A percentile compares a stretch with the other conserved stretches of the same genome.
Evolutionary conservation across 2,888 invertebrate genomes (phyloP).

Genomic region (Drosophila nr. fundita): DNA sequence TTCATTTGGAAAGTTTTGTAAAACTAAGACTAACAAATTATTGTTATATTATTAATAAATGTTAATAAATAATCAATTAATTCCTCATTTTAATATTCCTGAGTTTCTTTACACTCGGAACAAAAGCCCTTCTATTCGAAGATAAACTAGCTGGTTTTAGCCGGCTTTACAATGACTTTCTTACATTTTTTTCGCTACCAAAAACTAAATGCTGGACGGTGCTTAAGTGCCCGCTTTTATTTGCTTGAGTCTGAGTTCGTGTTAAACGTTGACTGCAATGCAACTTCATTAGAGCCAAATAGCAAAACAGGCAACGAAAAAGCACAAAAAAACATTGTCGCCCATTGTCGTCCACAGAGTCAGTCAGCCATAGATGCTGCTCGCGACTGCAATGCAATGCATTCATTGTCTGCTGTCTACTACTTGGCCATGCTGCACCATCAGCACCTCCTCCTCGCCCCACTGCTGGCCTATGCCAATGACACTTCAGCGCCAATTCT

Average conservation of each 20-base stretch:
- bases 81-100: background rate
- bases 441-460: background rate
- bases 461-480: conserved; percentile 54
- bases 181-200: background rate
- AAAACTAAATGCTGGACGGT: conserved; percentile 14
- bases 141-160: background rate
- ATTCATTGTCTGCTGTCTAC: conserved; percentile 36
- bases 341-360: conserved; percentile 51
- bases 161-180: background rate
- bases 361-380: conserved; percentile 58
- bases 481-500: conserved; percentile 59
- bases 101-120: background rate
- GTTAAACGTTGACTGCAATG: conserved; percentile 31
- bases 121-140: background rate
- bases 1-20: background rate
- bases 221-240: conserved; percentile 32
- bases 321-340: conserved; percentile 37
- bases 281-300: conserved; percentile 72
- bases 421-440: conserved; percentile 31
- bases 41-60: background rate
- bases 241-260: conserved; percentile 27
- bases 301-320: conserved; percentile 21
- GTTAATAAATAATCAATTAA: background rate
- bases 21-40: background rate
- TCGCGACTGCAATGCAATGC: conserved; percentile 35